These are phyloP conservation scores for Bufo gargarizans DNA, from an alignment of 2,113 vertebrate species.

Conservation along the genomic window DNA sequence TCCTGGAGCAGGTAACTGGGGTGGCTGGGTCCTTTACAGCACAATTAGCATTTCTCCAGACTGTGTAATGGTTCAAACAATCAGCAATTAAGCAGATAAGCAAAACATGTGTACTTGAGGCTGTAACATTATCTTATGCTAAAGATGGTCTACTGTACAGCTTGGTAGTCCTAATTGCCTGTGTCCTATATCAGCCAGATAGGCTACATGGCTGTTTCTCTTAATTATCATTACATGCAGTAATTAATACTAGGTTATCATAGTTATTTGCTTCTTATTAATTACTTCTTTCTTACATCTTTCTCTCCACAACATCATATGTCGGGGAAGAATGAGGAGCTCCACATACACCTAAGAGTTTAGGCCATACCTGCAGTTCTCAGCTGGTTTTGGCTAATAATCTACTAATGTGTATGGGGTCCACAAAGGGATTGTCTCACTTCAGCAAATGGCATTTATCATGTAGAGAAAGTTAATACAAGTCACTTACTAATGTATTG, in stretches of 20 bases:
- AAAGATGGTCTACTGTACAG: constrained; percentile 5
- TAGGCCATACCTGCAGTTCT: too few relatives aligned
- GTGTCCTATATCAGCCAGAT: not conserved
- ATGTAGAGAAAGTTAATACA: too few relatives aligned
- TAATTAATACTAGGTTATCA: not conserved
- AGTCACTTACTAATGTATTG: too few relatives aligned
- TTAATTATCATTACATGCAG: not conserved
- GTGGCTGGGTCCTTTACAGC: not conserved
- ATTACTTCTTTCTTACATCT: not conserved
- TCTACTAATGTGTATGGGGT: too few relatives aligned
- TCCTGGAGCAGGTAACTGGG: constrained; percentile 37
- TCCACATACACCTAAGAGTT: too few relatives aligned
- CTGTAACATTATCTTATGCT: constrained; percentile 31
- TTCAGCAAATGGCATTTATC: too few relatives aligned
- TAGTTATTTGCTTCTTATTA: not conserved
- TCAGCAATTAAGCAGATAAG: constrained; percentile 39
- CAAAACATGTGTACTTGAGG: constrained; percentile 27
- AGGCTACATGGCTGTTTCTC: not conserved
- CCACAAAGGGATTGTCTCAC: too few relatives aligned
- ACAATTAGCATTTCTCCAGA: constrained; percentile 46
- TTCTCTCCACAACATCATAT: too few relatives aligned
- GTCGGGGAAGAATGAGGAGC: too few relatives aligned
- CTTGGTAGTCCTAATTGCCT: not conserved
- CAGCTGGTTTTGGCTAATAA: too few relatives aligned
- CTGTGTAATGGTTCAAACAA: constrained; percentile 45